These are phyloP conservation scores for Leptinotarsa undecemlineata DNA, from an alignment of 1,140 invertebrate genomes.

Conservation along the genomic window DNA sequence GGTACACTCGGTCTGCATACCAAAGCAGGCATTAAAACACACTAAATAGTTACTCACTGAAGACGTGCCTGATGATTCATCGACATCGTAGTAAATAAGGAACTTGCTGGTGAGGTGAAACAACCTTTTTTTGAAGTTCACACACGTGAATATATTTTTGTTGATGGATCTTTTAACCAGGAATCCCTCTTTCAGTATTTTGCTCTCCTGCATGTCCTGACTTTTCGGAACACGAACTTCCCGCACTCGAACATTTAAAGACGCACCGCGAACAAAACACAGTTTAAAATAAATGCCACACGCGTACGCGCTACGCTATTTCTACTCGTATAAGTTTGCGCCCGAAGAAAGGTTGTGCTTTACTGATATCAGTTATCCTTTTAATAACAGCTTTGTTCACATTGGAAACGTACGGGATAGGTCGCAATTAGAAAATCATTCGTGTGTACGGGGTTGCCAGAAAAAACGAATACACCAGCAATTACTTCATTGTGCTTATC, in stretches of 20 bases:
- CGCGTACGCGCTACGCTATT: not conserved
- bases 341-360: not conserved
- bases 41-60: not conserved
- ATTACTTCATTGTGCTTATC: too few species aligned
- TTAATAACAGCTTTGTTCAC: not conserved
- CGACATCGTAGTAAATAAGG: constrained; percentile 77
- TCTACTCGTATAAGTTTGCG: not conserved
- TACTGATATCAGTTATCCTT: constrained; percentile 2
- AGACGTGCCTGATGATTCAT: constrained; percentile 49
- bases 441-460: not conserved
- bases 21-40: not conserved
- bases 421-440: not conserved
- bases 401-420: not conserved
- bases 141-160: constrained; percentile 80
- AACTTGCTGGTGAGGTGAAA: constrained; percentile 75
- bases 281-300: constrained; percentile 5
- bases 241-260: too few species aligned
- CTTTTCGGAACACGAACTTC: not conserved
- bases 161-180: constrained; percentile 87
- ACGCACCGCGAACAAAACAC: not conserved
- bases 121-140: constrained; percentile 85
- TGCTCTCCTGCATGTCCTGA: not conserved
- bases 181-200: constrained; percentile 61
- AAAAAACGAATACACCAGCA: not conserved
- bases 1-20: not conserved